Evolutionary conservation across 2,113 vertebrate species (phyloP).

Genomic region (Plecturocebus donacophilus): DNA sequence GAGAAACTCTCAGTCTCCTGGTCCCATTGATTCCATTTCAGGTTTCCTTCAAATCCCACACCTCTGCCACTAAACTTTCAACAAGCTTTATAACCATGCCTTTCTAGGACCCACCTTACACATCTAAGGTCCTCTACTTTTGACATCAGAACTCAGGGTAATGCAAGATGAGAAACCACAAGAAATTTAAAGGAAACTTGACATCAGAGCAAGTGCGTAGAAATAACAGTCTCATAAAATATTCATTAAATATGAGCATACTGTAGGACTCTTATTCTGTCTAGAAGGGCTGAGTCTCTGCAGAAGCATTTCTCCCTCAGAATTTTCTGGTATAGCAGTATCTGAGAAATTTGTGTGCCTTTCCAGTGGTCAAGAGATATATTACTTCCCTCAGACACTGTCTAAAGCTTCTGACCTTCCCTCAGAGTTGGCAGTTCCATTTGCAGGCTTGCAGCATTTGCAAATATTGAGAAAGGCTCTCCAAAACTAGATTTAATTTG

Average conservation of each 20-base stretch:
- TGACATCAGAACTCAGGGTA: slow-evolving; percentile 16
- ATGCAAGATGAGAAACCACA: neutral
- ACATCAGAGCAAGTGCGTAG: neutral
- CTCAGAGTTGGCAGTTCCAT: neutral
- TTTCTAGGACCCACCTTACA: neutral
- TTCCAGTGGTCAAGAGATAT: neutral
- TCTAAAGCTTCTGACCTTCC: neutral
- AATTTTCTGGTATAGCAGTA: neutral
- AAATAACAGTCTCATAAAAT: neutral
- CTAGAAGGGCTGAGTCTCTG: neutral
- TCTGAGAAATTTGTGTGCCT: neutral
- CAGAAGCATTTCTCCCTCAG: neutral
- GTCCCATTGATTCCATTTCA: neutral
- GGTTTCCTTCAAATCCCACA: neutral
- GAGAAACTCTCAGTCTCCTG: neutral
- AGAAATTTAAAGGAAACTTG: neutral
- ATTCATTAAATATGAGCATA: neutral
- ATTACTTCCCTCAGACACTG: neutral
- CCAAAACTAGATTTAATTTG: neutral
- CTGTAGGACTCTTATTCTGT: neutral
- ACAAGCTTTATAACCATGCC: neutral
- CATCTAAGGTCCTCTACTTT: neutral
- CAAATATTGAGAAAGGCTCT: neutral
- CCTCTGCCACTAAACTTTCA: neutral
- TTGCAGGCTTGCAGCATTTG: neutral